Percentiles rank a stretch among this genome's conserved stretches.
Conservation (phyloP, 2,888 invertebrate species). For the Ennomos fuscantarius region DNA sequence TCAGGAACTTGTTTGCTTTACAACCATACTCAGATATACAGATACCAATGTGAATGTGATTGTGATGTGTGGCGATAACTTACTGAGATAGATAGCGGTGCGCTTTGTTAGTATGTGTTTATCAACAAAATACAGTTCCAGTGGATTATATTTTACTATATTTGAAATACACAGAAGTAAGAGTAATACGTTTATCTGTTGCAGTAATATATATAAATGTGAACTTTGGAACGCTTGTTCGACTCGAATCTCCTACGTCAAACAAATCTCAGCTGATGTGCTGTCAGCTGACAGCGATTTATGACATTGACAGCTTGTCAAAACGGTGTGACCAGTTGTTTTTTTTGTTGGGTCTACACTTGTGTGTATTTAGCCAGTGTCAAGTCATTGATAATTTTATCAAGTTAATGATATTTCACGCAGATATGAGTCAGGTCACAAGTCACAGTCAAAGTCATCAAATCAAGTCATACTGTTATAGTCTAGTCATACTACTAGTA, state of each 20-base stretch:
- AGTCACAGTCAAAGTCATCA: no score
- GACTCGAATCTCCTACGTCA: no score
- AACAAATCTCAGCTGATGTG: no score
- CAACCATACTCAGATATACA: constrained; percentile 4
- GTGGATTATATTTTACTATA: constrained; percentile 17
- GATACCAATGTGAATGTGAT: no score
- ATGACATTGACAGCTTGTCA: background rate
- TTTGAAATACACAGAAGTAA: constrained; percentile 9
- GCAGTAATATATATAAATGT: constrained; percentile 10
- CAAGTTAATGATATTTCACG: no score
- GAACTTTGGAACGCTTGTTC: constrained; percentile 4
- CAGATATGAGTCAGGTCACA: no score
- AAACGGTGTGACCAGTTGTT: background rate
- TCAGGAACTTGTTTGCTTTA: constrained; percentile 17
- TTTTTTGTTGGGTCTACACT: no score
- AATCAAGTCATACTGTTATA: no score
- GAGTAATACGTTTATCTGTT: constrained; percentile 24
- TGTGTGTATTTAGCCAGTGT: no score
- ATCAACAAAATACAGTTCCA: constrained; percentile 10
- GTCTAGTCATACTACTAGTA: no score
- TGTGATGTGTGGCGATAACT: constrained; percentile 28
- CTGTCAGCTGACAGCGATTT: background rate
- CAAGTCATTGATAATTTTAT: no score
- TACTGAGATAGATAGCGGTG: constrained; percentile 36
- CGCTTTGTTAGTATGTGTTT: constrained; percentile 24